A percentile compares a stretch with the other conserved stretches of the same genome.
These are phyloP conservation scores for Pharmacophagus antenor DNA, from an alignment of 2,888 invertebrate genomes.

Conservation along the genomic window DNA sequence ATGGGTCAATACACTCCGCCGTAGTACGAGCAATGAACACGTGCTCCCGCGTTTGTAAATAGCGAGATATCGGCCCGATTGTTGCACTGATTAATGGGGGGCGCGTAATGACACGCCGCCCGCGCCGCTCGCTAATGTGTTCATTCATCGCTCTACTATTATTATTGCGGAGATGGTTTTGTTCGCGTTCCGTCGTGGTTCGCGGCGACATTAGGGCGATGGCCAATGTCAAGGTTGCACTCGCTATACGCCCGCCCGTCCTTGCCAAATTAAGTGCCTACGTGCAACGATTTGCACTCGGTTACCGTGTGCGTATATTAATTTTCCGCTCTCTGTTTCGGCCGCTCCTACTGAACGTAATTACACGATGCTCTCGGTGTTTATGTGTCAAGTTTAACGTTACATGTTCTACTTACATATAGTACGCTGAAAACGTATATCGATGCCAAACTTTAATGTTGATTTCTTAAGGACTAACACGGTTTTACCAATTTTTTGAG, in stretches of 20 bases:
- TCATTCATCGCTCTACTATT: slow-evolving; percentile 76
- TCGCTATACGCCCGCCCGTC: slow-evolving; percentile 63
- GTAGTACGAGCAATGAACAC: slow-evolving; percentile 78
- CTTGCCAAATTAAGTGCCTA: slow-evolving; percentile 42
- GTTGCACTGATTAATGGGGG: slow-evolving; percentile 80
- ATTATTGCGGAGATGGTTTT: slow-evolving; percentile 73
- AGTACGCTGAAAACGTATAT: not conserved
- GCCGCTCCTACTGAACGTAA: not conserved
- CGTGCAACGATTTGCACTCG: slow-evolving; percentile 4
- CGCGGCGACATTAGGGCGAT: slow-evolving; percentile 69
- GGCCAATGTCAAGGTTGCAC: slow-evolving; percentile 79
- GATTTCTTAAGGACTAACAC: no score
- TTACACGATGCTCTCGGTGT: not conserved
- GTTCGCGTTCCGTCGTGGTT: slow-evolving; percentile 69
- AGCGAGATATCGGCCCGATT: slow-evolving; percentile 82
- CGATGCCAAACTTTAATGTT: no score
- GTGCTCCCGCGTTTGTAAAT: slow-evolving; percentile 81
- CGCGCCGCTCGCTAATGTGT: slow-evolving; percentile 41
- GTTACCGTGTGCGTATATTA: slow-evolving; percentile 2
- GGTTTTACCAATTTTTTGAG: no score
- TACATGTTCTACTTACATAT: not conserved
- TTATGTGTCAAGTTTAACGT: not conserved
- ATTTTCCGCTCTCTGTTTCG: slow-evolving; percentile 1
- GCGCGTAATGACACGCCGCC: slow-evolving; percentile 76
- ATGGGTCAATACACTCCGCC: slow-evolving; percentile 80